Base-by-base conservation (phyloP, 1,140 invertebrate species). In the Drosophila asahinai region DNA sequence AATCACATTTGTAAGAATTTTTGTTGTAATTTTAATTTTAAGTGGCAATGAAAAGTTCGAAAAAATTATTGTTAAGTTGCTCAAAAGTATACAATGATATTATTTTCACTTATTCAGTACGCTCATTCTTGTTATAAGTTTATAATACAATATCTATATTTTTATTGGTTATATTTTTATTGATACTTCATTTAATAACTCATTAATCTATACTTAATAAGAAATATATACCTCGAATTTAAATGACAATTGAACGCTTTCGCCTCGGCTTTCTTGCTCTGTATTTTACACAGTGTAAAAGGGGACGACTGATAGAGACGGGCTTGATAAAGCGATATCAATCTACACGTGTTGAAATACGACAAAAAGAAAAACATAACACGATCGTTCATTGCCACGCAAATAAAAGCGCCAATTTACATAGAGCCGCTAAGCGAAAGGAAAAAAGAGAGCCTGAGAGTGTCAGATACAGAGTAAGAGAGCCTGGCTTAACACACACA, bases 381-480 rank as follows among this genome's bases (percentile, higher is more conserved):
- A 42, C 77, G 83, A 89, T 89, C 83, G 66, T 68, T 89, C 65
- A 83, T 70, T 87, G 83, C 83, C 83, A 87, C 83, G 83, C 54
- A 60, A 59, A 63, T 55, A 51, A 55, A 57, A 67, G 42, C 62
- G 47, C 64, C 9, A 78, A 81, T 84, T 86, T 55, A 58, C 66
- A 79, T 71, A 68, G 47, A 40, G 22, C 45, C 45, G 43, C n/a
- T 45, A 33, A n/a, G 14, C 9, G 33, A 58, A 48, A 14, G 5
- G 6, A 27, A 60, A 55, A 54, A 42, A 40, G 43, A 59, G 58
- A 57, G 57, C 65, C 15, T 17, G 25, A 57, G 49, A 30, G 33
- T 17, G 15, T 30, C 25, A 5, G 38, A 12, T 19, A 30, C 27
- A 33, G 4, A 19, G 3, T 6, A 5, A 58, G 48, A 66, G 45